Conservation (phyloP, 2,888 invertebrate genomes). For the Conomelus anceps region DNA sequence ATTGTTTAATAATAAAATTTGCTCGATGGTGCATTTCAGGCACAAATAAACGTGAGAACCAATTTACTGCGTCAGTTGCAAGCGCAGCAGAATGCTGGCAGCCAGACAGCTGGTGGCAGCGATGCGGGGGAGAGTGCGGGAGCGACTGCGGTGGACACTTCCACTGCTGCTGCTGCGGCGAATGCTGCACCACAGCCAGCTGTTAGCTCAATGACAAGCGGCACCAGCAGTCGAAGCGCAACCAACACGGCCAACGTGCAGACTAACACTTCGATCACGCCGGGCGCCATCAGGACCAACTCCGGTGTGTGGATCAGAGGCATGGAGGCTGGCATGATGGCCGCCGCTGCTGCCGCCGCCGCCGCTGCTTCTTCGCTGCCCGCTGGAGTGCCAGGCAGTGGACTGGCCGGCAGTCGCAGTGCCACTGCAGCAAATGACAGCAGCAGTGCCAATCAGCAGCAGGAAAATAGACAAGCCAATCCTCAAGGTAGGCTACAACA, state of each 20-base stretch:
- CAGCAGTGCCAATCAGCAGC: too few relatives aligned
- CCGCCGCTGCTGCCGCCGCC: background rate
- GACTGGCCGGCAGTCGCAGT: background rate
- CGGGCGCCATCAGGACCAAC: background rate
- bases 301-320: background rate
- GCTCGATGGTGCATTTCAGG: background rate
- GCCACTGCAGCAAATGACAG: background rate
- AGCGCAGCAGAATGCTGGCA: background rate
- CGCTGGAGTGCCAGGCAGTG: background rate
- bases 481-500: too few relatives aligned
- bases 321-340: background rate
- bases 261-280: background rate
- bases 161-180: constrained; percentile 33
- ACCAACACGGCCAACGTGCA: background rate
- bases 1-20: background rate
- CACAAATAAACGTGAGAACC: background rate
- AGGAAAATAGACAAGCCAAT: background rate
- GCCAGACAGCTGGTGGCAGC: constrained; percentile 18
- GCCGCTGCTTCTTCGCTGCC: too few relatives aligned
- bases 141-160: constrained; percentile 29
- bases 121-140: constrained; percentile 28
- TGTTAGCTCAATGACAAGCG: background rate
- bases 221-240: too few relatives aligned
- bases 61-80: background rate
- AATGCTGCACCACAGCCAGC: too few relatives aligned